Evolutionary conservation across 2,113 vertebrate genomes (phyloP).

Genomic region (Salvelinus sp.): DNA sequence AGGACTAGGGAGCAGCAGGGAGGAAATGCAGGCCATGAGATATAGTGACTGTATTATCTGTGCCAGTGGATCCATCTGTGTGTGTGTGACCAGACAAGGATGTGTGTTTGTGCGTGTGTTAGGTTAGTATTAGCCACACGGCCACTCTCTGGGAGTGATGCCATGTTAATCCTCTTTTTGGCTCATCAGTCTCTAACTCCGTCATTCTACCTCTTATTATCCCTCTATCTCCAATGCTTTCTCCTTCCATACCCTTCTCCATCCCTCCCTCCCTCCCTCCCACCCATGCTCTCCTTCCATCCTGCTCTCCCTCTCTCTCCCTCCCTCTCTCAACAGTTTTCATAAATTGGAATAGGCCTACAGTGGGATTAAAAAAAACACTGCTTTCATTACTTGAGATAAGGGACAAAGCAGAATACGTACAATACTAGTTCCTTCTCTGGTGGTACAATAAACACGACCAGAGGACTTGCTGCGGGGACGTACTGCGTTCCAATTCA

Average conservation of each 20-base stretch:
- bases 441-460: neutral
- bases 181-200: constrained; percentile 24
- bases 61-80: constrained; percentile 42
- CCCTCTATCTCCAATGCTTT: constrained; percentile 13
- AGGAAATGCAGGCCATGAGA: constrained; percentile 42
- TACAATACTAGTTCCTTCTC: neutral
- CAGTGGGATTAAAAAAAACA: too few species aligned
- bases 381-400: too few species aligned
- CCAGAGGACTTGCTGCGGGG: too few species aligned
- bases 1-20: neutral
- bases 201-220: constrained; percentile 8
- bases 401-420: too few species aligned
- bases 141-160: constrained; percentile 35
- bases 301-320: constrained; percentile 1
- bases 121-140: constrained; percentile 25
- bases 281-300: constrained; percentile 7
- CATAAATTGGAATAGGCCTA: too few species aligned
- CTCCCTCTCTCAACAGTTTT: neutral
- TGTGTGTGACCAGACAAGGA: constrained; percentile 27
- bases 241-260: neutral
- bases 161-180: constrained; percentile 49
- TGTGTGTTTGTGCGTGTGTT: constrained; percentile 2
- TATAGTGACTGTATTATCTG: constrained; percentile 40
- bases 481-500: too few species aligned
- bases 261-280: neutral